phyloP scores from a whole-genome alignment of 2,113 vertebrate species.

The Abramis brama region DNA sequence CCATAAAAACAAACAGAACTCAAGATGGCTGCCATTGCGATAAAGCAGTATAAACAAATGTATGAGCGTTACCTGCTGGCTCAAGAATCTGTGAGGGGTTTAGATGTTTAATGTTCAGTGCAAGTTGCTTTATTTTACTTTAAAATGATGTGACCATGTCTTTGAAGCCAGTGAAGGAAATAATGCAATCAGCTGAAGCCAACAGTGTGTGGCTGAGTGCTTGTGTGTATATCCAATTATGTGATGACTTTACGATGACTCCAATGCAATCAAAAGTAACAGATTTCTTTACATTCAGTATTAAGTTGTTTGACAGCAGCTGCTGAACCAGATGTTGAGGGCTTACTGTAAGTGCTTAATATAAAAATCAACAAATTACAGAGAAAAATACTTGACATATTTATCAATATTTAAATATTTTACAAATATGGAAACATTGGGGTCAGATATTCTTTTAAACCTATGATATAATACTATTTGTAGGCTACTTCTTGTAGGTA shows the following conservation, averaged over 20 bases:
- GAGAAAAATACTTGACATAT: not conserved
- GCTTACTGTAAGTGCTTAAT: not conserved
- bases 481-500: not conserved
- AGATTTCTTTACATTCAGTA: constrained; percentile 1
- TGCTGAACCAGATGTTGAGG: not conserved
- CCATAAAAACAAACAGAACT: constrained; percentile 71
- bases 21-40: constrained; percentile 49
- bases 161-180: constrained; percentile 19
- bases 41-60: constrained; percentile 67
- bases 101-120: constrained; percentile 6
- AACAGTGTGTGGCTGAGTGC: not conserved
- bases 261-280: constrained; percentile 9
- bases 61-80: constrained; percentile 44
- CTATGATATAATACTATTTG: not conserved
- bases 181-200: not conserved
- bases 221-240: constrained; percentile 8
- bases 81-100: constrained; percentile 32
- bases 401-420: not conserved
- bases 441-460: not conserved
- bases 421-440: not conserved
- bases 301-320: not conserved
- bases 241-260: not conserved
- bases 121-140: constrained; percentile 39
- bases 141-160: constrained; percentile 6
- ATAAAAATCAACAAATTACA: not conserved